These are phyloP conservation scores for Nomada flava DNA, from an alignment of 2,888 invertebrate genomes.

Conservation along the genomic window DNA sequence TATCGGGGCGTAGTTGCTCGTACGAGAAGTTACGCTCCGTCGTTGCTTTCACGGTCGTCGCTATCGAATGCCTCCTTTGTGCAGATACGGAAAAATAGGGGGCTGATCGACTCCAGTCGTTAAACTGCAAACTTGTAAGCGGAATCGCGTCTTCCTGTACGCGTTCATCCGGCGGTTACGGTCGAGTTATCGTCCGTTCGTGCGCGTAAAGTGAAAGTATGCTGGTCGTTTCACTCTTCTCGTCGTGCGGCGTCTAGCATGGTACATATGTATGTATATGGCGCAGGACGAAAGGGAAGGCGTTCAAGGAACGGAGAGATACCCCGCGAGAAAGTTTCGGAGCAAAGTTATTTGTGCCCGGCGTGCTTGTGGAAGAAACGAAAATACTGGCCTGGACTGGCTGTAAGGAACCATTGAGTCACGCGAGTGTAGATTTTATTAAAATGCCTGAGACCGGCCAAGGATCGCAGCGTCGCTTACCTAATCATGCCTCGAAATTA, in stretches of 20 bases:
- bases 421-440: conserved; percentile 41
- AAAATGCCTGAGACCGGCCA: conserved; percentile 11
- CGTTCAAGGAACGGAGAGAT: conserved; percentile 9
- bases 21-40: conserved; percentile 60
- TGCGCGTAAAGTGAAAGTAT: conserved; percentile 73
- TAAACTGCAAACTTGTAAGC: conserved; percentile 75
- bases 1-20: conserved; percentile 54
- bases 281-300: conserved; percentile 36
- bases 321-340: conserved; percentile 57
- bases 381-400: conserved; percentile 34
- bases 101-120: conserved; percentile 68
- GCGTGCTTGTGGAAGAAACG: conserved; percentile 39
- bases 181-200: conserved; percentile 72
- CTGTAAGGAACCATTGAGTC: conserved; percentile 43
- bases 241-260: conserved; percentile 47
- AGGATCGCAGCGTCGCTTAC: conserved; percentile 42
- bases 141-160: conserved; percentile 68
- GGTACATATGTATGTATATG: not conserved
- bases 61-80: conserved; percentile 48
- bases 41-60: conserved; percentile 40
- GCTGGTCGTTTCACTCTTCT: conserved; percentile 61
- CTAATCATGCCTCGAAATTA: conserved; percentile 65
- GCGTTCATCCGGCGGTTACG: conserved; percentile 72
- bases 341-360: conserved; percentile 37
- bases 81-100: conserved; percentile 40